A percentile compares a stretch with the other conserved stretches of the same genome.
phyloP scores from a whole-genome alignment of 2,888 invertebrate species.

The Pterostichus madidus region DNA sequence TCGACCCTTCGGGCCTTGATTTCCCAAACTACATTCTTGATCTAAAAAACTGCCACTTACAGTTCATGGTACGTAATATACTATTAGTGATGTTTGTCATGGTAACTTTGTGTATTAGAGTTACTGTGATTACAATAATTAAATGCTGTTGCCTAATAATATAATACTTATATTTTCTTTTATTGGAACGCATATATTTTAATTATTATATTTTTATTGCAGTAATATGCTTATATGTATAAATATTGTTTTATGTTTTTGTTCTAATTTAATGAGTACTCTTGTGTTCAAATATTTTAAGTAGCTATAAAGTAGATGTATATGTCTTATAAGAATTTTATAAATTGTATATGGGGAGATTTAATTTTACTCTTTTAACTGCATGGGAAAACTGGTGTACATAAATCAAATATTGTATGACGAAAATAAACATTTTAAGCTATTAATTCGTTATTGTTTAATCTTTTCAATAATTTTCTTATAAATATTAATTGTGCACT shows the following conservation, averaged over 20 bases:
- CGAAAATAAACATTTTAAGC: constrained; percentile 15
- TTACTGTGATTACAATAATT: constrained; percentile 23
- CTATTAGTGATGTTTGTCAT: constrained; percentile 3
- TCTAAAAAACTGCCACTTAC: too few species aligned
- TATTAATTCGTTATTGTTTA: constrained; percentile 12
- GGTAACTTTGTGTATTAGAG: not conserved
- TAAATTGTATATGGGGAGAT: not conserved
- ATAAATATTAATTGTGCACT: too few species aligned
- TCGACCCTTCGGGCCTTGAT: too few species aligned
- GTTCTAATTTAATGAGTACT: constrained; percentile 4
- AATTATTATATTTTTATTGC: constrained; percentile 5
- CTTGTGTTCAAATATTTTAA: constrained; percentile 7
- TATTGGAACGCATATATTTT: not conserved
- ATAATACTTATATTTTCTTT: too few species aligned
- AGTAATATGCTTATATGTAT: not conserved
- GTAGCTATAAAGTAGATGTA: constrained; percentile 1
- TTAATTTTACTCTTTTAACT: not conserved
- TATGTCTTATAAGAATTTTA: constrained; percentile 30
- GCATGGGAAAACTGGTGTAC: constrained; percentile 38
- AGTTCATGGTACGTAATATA: too few species aligned
- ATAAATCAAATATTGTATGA: not conserved
- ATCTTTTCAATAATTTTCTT: too few species aligned
- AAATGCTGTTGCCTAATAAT: constrained; percentile 18
- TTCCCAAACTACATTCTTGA: too few species aligned
- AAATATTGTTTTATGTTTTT: not conserved